Evolutionary conservation across 2,888 invertebrate species (phyloP).

Genomic region (Argynnis bischoffii): DNA sequence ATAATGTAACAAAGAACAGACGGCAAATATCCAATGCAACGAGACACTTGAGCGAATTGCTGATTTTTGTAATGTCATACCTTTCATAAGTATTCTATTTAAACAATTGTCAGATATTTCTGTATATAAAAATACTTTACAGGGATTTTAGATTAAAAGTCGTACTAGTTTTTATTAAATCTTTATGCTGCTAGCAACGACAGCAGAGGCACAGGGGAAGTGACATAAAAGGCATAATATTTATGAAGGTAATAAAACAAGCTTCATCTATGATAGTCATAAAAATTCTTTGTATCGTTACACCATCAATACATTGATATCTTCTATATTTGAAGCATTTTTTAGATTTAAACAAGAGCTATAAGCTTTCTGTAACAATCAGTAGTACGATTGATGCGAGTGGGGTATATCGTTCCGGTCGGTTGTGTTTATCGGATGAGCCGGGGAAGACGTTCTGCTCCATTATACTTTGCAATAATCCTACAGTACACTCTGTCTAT

Average conservation of each 20-base stretch:
- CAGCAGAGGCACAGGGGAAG: slow-evolving; percentile 37
- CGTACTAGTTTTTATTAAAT: not conserved
- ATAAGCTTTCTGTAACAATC: slow-evolving; percentile 62
- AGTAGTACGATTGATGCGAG: slow-evolving; percentile 70
- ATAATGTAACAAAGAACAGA: slow-evolving; percentile 2
- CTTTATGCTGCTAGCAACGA: slow-evolving; percentile 1
- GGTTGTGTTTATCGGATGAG: slow-evolving; percentile 75
- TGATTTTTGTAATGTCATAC: slow-evolving; percentile 58
- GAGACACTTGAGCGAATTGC: slow-evolving; percentile 58
- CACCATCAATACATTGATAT: slow-evolving; percentile 30
- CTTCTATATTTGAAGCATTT: slow-evolving; percentile 39
- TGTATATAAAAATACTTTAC: too few relatives aligned
- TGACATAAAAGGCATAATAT: slow-evolving; percentile 42
- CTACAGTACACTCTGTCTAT: slow-evolving; percentile 46
- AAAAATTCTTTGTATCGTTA: slow-evolving; percentile 33
- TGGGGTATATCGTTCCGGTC: slow-evolving; percentile 74
- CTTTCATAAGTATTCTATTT: slow-evolving; percentile 20
- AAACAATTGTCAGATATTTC: not conserved
- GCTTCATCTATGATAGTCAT: slow-evolving; percentile 37
- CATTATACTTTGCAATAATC: slow-evolving; percentile 72
- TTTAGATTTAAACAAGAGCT: slow-evolving; percentile 51
- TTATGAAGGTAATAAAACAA: slow-evolving; percentile 39
- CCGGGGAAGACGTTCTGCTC: slow-evolving; percentile 74
- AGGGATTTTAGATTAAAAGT: not conserved
- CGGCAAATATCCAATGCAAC: slow-evolving; percentile 47